phyloP scores from a whole-genome alignment of 2,113 vertebrate species.

The Dryoscopus gambensis region DNA sequence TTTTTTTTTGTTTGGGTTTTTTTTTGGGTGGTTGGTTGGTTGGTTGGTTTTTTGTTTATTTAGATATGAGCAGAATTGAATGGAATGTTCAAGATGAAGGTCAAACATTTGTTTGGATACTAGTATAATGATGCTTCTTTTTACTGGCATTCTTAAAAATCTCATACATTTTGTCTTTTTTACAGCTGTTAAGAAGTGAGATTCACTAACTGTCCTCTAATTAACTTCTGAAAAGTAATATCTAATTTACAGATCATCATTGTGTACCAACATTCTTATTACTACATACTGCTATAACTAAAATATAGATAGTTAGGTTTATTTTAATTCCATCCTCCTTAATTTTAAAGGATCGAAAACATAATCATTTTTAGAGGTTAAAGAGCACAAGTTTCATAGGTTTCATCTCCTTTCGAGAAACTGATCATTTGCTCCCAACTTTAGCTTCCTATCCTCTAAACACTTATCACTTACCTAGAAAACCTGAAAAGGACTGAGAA shows the following conservation, averaged over 20 bases:
- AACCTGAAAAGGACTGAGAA: not conserved
- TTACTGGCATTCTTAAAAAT: not conserved
- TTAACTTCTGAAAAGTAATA: not conserved
- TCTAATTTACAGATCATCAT: not conserved
- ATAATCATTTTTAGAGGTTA: not conserved
- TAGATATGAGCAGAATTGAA: not conserved
- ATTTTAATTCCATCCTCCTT: not conserved
- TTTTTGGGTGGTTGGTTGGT: too few species aligned
- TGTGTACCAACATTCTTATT: not conserved
- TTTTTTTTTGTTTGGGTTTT: not conserved
- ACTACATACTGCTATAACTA: not conserved
- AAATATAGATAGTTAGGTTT: not conserved
- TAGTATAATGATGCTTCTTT: not conserved
- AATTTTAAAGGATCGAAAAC: not conserved
- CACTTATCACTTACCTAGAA: not conserved
- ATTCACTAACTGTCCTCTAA: not conserved
- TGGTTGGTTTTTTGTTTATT: too few species aligned
- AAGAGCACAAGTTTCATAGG: not conserved
- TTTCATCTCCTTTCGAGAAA: not conserved
- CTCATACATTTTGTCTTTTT: not conserved
- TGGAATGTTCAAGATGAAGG: not conserved
- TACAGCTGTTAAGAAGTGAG: not conserved
- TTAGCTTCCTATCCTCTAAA: not conserved
- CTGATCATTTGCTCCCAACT: not conserved
- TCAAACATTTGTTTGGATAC: not conserved